Conservation (phyloP, 2,113 vertebrate species). For the Podilymbus podiceps region DNA sequence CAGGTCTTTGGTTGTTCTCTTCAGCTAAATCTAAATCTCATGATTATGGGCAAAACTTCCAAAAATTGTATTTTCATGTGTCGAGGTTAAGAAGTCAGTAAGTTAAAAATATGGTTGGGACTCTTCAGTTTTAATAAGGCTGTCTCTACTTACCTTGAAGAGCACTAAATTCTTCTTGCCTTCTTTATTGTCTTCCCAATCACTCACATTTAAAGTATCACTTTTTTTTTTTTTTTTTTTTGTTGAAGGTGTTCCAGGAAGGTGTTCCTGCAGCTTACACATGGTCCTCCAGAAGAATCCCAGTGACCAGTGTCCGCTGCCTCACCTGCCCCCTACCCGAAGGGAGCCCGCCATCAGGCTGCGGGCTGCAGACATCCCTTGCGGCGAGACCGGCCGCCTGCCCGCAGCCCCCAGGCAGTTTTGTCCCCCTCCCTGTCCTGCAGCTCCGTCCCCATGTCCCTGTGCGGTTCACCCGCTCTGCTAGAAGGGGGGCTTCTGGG, state of each 20-base stretch:
- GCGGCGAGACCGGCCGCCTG: neutral
- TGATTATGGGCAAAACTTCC: neutral
- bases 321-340: neutral
- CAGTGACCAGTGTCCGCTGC: neutral
- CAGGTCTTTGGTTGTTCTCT: neutral
- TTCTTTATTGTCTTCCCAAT: neutral
- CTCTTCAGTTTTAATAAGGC: neutral
- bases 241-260: neutral
- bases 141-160: neutral
- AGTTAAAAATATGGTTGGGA: neutral
- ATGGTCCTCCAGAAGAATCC: neutral
- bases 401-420: neutral
- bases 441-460: neutral
- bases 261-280: neutral
- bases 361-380: neutral
- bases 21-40: too few species aligned
- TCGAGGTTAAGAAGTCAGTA: neutral
- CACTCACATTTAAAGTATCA: neutral
- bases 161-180: neutral
- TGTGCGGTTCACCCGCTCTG: neutral
- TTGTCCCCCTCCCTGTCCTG: neutral
- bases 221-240: neutral
- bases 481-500: neutral
- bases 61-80: neutral
- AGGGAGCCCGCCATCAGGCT: neutral